Evolutionary conservation across 2,113 vertebrate genomes (phyloP), one percentile per base, ranked within the genome.

Genomic region (Caranx melampygus): DNA sequence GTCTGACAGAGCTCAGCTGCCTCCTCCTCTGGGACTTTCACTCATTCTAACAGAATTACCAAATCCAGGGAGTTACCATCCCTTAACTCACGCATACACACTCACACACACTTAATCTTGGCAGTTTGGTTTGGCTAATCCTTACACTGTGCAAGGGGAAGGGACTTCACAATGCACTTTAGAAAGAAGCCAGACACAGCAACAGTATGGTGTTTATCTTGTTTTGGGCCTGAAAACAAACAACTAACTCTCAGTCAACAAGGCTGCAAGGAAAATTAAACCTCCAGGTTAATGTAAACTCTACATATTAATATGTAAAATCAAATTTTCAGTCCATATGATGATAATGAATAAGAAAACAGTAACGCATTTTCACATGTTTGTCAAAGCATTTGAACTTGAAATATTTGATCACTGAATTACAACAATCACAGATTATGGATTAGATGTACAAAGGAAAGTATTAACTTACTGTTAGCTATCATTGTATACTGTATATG

Each of bases 1-100:
- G 70, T 86, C 45, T 58, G 78, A 80, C 71, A 49, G n/a, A 83
- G 74, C 68, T 44, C 20, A 75, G 37, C 54, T 40, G 58, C 40
- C 33, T 85, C 40, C 33, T 85, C 88, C 57, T 63, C 16, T 51
- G 86, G 78, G 82, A 86, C 49, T 81, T 85, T 71, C 44, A 60
- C 69, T 86, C 81, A 83, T 72, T 85, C 64, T 75, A 76, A 84
- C 63, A 82, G 80, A 85, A 86, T 87, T 18, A 83, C 75, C 63
- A 72, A 77, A 89, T 85, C 35, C 52, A 78, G 65, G 82, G 75
- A 88, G 71, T 82, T 81, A 85, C 80, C 26, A 12, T 82, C 49
- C 31, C 33, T 75, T 16, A 75, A 79, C 45, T 62, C 62, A 79
- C 21, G 33, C 34, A 61, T 15, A 31, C 75, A 42, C 34, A 31